phyloP scores from a whole-genome alignment of 2,888 invertebrate genomes.

The Axea sp. region DNA sequence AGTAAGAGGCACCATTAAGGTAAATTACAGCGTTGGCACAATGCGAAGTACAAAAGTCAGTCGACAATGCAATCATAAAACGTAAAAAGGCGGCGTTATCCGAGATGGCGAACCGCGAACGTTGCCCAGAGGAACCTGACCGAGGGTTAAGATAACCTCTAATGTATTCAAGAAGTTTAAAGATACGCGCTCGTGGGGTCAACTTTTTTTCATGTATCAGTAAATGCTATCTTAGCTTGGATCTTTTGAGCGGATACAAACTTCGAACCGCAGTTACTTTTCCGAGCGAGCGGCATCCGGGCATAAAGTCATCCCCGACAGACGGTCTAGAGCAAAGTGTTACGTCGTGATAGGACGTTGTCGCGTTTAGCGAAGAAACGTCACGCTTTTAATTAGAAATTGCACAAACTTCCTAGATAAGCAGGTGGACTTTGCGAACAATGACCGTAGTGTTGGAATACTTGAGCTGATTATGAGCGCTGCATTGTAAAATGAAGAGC shows the following conservation, averaged over 20 bases:
- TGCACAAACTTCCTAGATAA: slow-evolving; percentile 52
- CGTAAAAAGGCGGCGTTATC: slow-evolving; percentile 42
- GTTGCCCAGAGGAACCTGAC: slow-evolving; percentile 41
- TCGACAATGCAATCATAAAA: slow-evolving; percentile 49
- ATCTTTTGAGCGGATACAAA: slow-evolving; percentile 2
- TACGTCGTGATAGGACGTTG: slow-evolving; percentile 23
- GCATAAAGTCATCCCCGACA: slow-evolving; percentile 15
- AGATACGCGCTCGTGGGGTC: slow-evolving; percentile 44
- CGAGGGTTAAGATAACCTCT: slow-evolving; percentile 64
- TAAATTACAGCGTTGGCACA: slow-evolving; percentile 66
- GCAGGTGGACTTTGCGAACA: slow-evolving; percentile 38
- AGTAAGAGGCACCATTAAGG: slow-evolving; percentile 61
- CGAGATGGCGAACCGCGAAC: slow-evolving; percentile 7
- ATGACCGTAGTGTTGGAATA: slow-evolving; percentile 17
- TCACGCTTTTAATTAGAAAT: slow-evolving; percentile 56
- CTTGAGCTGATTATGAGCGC: slow-evolving; percentile 35
- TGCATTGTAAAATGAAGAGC: slow-evolving; percentile 7
- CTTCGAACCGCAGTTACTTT: slow-evolving; percentile 20
- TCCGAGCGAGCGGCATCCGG: background rate
- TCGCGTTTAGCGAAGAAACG: slow-evolving; percentile 23
- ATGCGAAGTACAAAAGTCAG: slow-evolving; percentile 54
- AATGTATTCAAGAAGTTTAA: slow-evolving; percentile 67
- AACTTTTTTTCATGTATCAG: too few relatives aligned
- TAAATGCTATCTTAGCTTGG: too few relatives aligned
- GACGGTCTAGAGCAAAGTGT: slow-evolving; percentile 27